A percentile compares a stretch with the other conserved stretches of the same genome.
These are phyloP conservation scores for Mionectes olivaceus DNA, from an alignment of 2,797 vertebrate genomes.

Conservation along the genomic window DNA sequence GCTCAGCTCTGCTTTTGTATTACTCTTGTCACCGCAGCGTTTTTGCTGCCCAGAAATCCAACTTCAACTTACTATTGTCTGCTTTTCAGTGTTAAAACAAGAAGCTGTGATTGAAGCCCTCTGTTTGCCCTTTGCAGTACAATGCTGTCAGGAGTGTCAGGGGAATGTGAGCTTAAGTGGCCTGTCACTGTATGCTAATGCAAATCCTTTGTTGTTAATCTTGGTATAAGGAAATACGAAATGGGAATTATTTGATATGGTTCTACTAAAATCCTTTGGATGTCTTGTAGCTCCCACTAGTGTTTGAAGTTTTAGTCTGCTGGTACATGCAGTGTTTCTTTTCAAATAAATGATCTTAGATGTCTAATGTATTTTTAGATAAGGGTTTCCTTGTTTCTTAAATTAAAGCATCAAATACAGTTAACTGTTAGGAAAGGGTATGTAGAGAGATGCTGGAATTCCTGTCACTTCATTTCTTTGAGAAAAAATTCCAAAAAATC, in stretches of 20 bases:
- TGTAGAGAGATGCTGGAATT: not conserved
- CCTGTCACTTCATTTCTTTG: not conserved
- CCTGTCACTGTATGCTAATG: not conserved
- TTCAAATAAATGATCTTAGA: not conserved
- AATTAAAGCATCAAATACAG: not conserved
- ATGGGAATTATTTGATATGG: not conserved
- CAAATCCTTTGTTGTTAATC: slow-evolving; percentile 15
- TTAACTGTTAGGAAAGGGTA: not conserved
- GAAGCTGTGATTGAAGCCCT: not conserved
- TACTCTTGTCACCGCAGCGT: not conserved
- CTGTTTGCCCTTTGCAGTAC: not conserved
- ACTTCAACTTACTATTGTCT: not conserved
- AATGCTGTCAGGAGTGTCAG: not conserved
- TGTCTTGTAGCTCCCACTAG: not conserved
- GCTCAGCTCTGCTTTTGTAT: not conserved
- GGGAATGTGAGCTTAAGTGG: not conserved
- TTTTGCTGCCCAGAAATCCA: not conserved
- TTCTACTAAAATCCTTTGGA: not conserved
- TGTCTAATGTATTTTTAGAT: not conserved
- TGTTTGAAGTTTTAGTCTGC: not conserved
- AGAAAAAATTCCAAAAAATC: not conserved
- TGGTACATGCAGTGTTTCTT: not conserved
- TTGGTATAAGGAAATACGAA: not conserved
- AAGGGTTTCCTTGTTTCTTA: not conserved
- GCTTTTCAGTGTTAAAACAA: not conserved